Evolutionary conservation across 2,888 invertebrate genomes (phyloP).

Genomic region (Tenthredo mesomela): DNA sequence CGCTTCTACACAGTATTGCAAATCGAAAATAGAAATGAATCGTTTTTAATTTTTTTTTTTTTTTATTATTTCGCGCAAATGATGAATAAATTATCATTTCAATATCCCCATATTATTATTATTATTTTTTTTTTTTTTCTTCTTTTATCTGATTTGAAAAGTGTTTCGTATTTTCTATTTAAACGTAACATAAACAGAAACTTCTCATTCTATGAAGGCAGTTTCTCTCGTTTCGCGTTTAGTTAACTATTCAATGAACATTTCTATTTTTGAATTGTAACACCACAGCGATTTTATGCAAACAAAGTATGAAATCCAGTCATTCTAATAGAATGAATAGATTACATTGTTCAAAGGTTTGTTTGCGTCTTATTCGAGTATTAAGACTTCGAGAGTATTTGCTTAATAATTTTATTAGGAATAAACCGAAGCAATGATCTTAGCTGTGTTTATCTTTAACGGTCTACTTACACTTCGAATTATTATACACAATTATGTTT

Average conservation of each 20-base stretch:
- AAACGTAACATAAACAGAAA: background rate
- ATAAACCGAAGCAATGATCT: background rate
- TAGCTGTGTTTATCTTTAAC: background rate
- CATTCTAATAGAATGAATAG: conserved; percentile 37
- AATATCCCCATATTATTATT: background rate
- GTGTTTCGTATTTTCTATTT: background rate
- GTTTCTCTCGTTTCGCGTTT: background rate
- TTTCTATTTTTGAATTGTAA: conserved; percentile 40
- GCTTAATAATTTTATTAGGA: background rate
- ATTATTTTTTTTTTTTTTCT: background rate
- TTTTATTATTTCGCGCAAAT: background rate
- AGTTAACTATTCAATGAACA: background rate
- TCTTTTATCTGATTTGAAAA: background rate
- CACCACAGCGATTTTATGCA: conserved; percentile 3
- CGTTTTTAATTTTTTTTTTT: background rate
- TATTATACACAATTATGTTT: background rate
- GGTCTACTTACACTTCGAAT: background rate
- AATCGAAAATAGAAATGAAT: conserved; percentile 34
- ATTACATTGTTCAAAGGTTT: conserved; percentile 21
- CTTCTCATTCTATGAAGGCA: background rate
- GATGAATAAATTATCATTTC: background rate
- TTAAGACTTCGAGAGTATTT: conserved; percentile 43
- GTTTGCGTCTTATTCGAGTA: conserved; percentile 17
- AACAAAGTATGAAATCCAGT: conserved; percentile 47
- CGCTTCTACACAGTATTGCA: conserved; percentile 29